phyloP scores from a whole-genome alignment of 2,113 vertebrate genomes.

The Engraulis encrasicolus region DNA sequence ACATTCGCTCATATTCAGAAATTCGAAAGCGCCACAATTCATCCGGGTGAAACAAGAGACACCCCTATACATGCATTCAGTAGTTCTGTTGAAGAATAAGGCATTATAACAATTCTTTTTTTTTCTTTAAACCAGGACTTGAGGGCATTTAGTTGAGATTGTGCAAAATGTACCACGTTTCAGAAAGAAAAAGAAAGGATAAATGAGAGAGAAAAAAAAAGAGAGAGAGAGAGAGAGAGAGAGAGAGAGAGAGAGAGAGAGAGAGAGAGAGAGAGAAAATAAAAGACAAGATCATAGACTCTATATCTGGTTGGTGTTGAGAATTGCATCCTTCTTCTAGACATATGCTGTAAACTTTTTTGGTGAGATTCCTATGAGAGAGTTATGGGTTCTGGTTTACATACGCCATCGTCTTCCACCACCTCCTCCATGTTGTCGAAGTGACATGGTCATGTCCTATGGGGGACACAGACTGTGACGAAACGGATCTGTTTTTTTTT shows the following conservation, averaged over 20 bases:
- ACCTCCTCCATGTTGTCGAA: conserved; percentile 48
- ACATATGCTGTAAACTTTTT: conserved; percentile 72
- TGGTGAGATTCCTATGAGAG: conserved; percentile 59
- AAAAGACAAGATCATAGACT: conserved; percentile 42
- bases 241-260: conserved; percentile 38
- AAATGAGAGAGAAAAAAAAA: conserved; percentile 38
- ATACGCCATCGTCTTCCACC: conserved; percentile 45
- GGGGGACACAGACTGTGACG: conserved; percentile 55
- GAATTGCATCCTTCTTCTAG: conserved; percentile 65
- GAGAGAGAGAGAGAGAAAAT: conserved; percentile 41
- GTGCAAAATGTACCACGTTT: conserved; percentile 76
- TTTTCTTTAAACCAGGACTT: conserved; percentile 58
- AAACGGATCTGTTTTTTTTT: conserved; percentile 78
- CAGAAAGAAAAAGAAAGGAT: conserved; percentile 66
- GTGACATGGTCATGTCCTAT: conserved; percentile 59
- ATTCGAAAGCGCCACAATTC: conserved; percentile 64
- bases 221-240: conserved; percentile 54
- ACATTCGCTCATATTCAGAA: conserved; percentile 60
- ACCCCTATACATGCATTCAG: conserved; percentile 77
- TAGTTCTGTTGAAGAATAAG: conserved; percentile 82
- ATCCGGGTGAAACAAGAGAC: conserved; percentile 57
- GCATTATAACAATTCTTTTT: conserved; percentile 78
- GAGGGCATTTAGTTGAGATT: conserved; percentile 72
- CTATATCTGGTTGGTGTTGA: conserved; percentile 45
- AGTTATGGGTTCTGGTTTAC: conserved; percentile 37